Percentiles rank a stretch among this genome's conserved stretches.
Evolutionary conservation across 2,797 vertebrate genomes (phyloP).

Genomic region (Chloroceryle inda): DNA sequence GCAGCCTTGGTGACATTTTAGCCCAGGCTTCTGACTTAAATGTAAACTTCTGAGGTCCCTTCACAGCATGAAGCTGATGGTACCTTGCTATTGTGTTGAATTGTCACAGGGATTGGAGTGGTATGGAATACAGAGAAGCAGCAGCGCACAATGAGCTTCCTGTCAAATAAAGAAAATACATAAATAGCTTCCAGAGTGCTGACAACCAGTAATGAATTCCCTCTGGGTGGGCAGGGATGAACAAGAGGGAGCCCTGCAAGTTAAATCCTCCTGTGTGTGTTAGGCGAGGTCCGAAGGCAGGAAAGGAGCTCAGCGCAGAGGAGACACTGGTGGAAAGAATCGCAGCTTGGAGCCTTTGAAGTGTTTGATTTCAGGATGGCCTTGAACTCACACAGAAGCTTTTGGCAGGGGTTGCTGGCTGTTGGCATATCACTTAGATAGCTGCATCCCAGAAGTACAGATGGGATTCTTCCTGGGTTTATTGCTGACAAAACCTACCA

Average conservation of each 20-base stretch:
- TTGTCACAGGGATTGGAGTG: not conserved
- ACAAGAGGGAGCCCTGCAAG: not conserved
- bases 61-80: not conserved
- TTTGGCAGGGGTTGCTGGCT: not conserved
- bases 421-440: not conserved
- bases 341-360: not conserved
- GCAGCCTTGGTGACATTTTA: not conserved
- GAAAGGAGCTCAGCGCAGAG: not conserved
- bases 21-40: not conserved
- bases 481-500: not conserved
- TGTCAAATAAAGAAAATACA: not conserved
- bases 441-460: not conserved
- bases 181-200: not conserved
- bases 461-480: not conserved
- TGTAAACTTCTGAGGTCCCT: not conserved
- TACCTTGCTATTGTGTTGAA: not conserved
- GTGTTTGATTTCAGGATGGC: not conserved
- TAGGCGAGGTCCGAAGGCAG: not conserved
- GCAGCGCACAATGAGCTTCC: not conserved
- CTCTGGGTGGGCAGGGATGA: not conserved
- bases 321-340: not conserved
- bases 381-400: not conserved
- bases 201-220: not conserved
- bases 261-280: rapidly evolving
- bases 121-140: not conserved